Evolutionary conservation across 2,888 invertebrate genomes (phyloP).

Genomic region (Sphaeridia pumilis): DNA sequence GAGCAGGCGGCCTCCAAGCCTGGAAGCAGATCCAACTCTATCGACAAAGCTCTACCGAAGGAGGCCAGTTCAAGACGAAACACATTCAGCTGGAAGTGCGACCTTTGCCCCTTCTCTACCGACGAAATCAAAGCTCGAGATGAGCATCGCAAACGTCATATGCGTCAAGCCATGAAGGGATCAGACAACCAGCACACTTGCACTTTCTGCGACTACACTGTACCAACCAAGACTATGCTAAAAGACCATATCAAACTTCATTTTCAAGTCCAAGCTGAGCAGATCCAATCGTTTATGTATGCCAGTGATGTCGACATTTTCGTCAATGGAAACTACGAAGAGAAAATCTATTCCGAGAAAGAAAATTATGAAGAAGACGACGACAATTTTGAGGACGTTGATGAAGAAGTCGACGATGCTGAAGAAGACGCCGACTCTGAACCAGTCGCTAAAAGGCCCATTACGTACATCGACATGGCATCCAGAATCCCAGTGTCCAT

Average conservation of each 20-base stretch:
- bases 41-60: neutral
- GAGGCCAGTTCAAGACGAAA: neutral
- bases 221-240: slow-evolving; percentile 58
- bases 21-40: neutral
- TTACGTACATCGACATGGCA: slow-evolving; percentile 2
- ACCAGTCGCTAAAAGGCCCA: neutral
- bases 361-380: slow-evolving; percentile 18
- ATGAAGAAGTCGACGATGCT: neutral
- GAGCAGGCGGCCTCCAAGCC: neutral
- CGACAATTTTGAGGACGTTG: slow-evolving; percentile 2
- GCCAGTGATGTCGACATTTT: slow-evolving; percentile 13
- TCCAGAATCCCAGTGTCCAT: slow-evolving; percentile 4
- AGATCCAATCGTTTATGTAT: slow-evolving; percentile 12
- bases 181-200: slow-evolving; percentile 48
- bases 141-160: slow-evolving; percentile 59
- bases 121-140: slow-evolving; percentile 58
- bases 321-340: slow-evolving; percentile 15
- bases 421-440: neutral
- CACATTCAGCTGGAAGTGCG: slow-evolving; percentile 43
- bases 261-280: slow-evolving; percentile 41
- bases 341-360: slow-evolving; percentile 17
- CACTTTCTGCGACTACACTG: slow-evolving; percentile 69
- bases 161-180: slow-evolving; percentile 1
- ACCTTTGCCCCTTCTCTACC: slow-evolving; percentile 68
- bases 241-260: slow-evolving; percentile 70